Percentiles rank a stretch among this genome's conserved stretches.
Conservation (phyloP, 2,888 invertebrate species). For the Tiliacea citrago region DNA sequence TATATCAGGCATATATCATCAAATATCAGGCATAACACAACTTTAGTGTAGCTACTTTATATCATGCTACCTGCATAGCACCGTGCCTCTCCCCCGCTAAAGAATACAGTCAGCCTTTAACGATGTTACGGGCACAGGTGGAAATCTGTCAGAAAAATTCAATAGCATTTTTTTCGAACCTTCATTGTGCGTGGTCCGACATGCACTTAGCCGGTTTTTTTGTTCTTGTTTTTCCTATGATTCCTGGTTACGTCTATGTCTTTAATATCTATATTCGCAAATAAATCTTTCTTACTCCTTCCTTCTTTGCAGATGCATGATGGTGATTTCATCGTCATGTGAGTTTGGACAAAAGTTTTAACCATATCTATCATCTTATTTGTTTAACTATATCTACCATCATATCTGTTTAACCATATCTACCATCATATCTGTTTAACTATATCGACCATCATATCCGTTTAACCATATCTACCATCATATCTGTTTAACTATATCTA, state of each 20-base stretch:
- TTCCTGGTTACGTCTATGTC: slow-evolving; percentile 8
- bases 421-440: background rate
- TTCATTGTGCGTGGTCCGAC: too few relatives aligned
- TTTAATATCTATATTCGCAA: background rate
- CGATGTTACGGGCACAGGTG: background rate
- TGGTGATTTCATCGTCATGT: background rate
- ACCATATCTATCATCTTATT: background rate
- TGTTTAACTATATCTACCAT: background rate
- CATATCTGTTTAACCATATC: background rate
- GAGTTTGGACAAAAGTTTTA: background rate
- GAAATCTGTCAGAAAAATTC: background rate
- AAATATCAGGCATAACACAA: slow-evolving; percentile 7
- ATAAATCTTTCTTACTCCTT: background rate
- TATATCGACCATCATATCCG: background rate
- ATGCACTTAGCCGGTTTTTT: too few relatives aligned
- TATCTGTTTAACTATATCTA: background rate
- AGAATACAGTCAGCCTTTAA: background rate
- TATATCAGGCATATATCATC: slow-evolving; percentile 14
- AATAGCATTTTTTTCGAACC: background rate
- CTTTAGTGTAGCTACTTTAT: background rate
- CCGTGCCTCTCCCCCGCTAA: background rate
- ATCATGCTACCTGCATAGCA: background rate
- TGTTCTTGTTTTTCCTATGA: background rate
- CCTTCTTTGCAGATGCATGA: background rate
- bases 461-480: too few relatives aligned